These are phyloP conservation scores for Hypotaenidia philippensis DNA, from an alignment of 2,797 vertebrate genomes.

Conservation along the genomic window DNA sequence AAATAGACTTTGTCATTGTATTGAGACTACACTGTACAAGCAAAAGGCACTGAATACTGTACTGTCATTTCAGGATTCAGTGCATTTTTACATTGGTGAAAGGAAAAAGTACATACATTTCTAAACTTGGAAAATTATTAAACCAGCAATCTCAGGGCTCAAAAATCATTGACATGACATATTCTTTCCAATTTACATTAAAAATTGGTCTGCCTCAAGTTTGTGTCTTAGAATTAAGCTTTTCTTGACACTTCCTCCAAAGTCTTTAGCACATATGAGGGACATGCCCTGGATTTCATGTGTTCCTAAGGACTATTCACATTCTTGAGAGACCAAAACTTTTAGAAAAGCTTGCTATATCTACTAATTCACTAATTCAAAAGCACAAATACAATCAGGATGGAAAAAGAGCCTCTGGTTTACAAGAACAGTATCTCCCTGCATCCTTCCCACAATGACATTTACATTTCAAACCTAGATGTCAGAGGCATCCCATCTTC, in stretches of 20 bases:
- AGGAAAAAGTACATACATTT: background rate
- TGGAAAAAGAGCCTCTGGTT: background rate
- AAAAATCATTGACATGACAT: background rate
- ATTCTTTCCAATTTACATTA: background rate
- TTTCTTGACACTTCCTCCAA: background rate
- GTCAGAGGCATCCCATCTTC: background rate
- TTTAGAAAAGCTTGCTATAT: background rate
- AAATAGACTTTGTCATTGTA: background rate
- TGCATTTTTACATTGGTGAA: background rate
- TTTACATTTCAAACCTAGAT: background rate
- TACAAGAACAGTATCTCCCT: background rate
- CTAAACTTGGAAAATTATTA: background rate
- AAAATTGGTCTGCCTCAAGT: background rate
- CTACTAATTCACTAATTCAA: background rate
- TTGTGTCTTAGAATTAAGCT: background rate
- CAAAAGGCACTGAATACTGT: background rate
- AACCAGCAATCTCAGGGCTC: background rate
- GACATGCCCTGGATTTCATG: background rate
- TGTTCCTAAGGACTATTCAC: background rate
- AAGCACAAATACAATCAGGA: background rate
- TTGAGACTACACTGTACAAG: background rate
- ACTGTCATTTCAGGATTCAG: background rate
- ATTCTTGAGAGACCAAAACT: background rate
- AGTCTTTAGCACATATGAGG: background rate
- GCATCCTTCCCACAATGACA: background rate